Evolutionary conservation across 2,888 invertebrate genomes (phyloP), one percentile per base, ranked within the genome.

Genomic region (Cinara cedri): DNA sequence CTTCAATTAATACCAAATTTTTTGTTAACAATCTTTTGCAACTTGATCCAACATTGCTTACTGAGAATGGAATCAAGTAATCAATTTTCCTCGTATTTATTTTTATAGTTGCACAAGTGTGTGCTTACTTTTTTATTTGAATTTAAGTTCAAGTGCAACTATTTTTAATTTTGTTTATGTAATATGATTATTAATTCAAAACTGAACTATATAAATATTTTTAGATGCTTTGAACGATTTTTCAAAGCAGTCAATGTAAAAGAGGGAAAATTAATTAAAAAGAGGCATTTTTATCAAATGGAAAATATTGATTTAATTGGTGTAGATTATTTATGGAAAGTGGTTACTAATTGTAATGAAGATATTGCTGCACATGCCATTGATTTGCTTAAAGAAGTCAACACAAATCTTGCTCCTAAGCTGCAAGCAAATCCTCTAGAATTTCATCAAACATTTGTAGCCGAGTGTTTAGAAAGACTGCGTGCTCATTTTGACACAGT

Each of bases 271-370:
- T 87, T 98, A 81, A 93, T 95, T 86, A 89, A 92, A 82, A 96
- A 95, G 86, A 89, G 95, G 85, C 90, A 95, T 84, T 92, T 93
- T 82, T 91, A 93, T 86, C 89, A 94, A 84, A 93, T 97, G 87
- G 96, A 97, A 86, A 96, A 97, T 87, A 92, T 94, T 83, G 96
- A 97, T 88, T 90, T 98, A 84, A 95, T 97, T 85, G 98, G 98
- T 82, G 91, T 95, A 85, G 97, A 98, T 87, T 98, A 98, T 88
- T 89, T 98, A 84, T 98, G 98, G 98, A 89, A 92, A 92, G 92
- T 95, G 49, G 94, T 97, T 83, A 93, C 96, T 26, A 92, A 93
- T 83, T 94, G 96, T 83, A 91, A 92, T 1, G 96, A 97, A 85
- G 96, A 96, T 84, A 97, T 98, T 83, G 96, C 97, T 14, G 91